Conservation (phyloP, 2,113 vertebrate species). For the Rynchops niger region DNA sequence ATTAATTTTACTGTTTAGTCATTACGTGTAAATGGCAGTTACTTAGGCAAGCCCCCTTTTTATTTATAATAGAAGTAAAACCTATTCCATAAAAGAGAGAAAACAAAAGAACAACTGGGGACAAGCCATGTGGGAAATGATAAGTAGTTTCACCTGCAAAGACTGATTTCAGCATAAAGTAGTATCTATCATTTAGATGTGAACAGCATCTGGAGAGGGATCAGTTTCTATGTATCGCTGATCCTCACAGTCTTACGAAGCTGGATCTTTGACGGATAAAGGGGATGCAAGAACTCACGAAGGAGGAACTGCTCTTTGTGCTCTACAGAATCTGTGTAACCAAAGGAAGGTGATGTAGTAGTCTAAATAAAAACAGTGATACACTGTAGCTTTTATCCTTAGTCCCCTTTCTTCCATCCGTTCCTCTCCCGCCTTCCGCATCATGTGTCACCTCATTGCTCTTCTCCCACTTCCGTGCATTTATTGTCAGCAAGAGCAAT, state of each 20-base stretch:
- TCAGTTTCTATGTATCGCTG: background rate
- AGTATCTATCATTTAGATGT: background rate
- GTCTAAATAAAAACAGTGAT: background rate
- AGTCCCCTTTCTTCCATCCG: background rate
- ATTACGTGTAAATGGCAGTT: background rate
- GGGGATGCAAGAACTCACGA: background rate
- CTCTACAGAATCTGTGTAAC: background rate
- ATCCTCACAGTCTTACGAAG: background rate
- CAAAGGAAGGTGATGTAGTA: background rate
- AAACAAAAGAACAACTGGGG: background rate
- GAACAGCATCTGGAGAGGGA: background rate
- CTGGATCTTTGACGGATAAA: background rate
- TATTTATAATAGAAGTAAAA: conserved; percentile 1
- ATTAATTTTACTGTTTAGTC: background rate
- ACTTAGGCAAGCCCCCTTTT: background rate
- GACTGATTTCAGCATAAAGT: background rate
- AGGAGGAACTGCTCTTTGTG: background rate
- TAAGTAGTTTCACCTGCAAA: background rate
- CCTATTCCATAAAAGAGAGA: background rate
- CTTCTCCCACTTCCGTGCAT: background rate
- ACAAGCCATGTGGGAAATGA: background rate
- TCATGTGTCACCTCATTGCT: background rate
- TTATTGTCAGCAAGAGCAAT: background rate
- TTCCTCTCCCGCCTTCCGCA: background rate
- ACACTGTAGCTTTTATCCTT: background rate